Evolutionary conservation across 2,888 invertebrate species (phyloP), one percentile per base, ranked within the genome.

Genomic region (Pandemis cinnamomeana): DNA sequence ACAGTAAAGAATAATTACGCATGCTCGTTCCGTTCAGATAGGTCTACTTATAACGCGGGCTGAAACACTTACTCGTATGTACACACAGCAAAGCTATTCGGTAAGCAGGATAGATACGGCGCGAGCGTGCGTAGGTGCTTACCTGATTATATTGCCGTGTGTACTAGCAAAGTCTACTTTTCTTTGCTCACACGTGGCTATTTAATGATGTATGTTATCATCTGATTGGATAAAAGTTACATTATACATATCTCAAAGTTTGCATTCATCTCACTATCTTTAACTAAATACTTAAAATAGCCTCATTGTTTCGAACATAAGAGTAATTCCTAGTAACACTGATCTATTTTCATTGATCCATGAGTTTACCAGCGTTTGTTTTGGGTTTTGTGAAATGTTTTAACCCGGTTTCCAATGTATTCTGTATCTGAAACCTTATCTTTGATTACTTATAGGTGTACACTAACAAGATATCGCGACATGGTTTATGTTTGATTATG

Each of bases 351-450:
- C 6, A 20, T 55, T 55, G 20, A 58, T 58, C 27, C 13, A 15
- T 15, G 15, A 15, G 7, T 55, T 55, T 20, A 55, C n/a, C 55
- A n/a, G 20, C 27, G 27, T 58, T 13, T 42, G 62, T 53, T 61
- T 61, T 41, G 42, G 61, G 42, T 61, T 46, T 36, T 41, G n/a
- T 36, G 41, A 41, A 61, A n/a, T n/a, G 13, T 20, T n/a, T 8
- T 61, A 61, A 61, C 61, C 61, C 61, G 61, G 61, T 61, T 61
- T 61, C n/a, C n/a, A 42, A 6, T 42, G 13, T 42, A 20, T 53
- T 53, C 6, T 53, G 13, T 15, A 10, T 58, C 58, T 27, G 58
- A 27, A 27, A 27, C 58, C 11, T 58, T 58, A 58, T 58, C 58
- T 58, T 58, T 58, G 58, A 58, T 46, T 27, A 27, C 58, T 2